phyloP scores from a whole-genome alignment of 2,888 invertebrate genomes.

The Mythimna loreyi region DNA sequence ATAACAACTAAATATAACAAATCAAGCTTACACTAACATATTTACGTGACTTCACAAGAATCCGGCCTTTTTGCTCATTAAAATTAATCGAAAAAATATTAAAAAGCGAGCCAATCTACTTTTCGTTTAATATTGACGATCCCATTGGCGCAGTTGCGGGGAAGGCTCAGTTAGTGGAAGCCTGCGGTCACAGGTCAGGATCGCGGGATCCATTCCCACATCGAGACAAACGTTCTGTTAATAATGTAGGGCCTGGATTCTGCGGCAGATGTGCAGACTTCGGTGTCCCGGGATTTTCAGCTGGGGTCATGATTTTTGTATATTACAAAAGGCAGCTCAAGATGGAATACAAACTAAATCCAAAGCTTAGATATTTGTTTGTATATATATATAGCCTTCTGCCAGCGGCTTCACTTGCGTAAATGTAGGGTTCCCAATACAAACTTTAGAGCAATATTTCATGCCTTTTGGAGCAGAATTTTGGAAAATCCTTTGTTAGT shows the following conservation, averaged over 20 bases:
- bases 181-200: conserved; percentile 15
- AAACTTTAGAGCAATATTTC: too few relatives aligned
- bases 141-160: neutral
- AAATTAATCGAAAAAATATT: conserved; percentile 3
- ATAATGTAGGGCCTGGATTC: conserved; percentile 16
- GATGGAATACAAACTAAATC: neutral
- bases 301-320: neutral
- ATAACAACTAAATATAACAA: neutral
- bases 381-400: too few relatives aligned
- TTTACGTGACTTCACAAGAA: neutral
- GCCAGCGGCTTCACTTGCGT: too few relatives aligned
- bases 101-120: conserved; percentile 12
- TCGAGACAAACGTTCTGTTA: conserved; percentile 15
- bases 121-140: conserved; percentile 39
- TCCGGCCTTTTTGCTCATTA: neutral
- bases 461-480: too few relatives aligned
- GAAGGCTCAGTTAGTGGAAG: conserved; percentile 8
- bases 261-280: neutral
- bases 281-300: neutral
- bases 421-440: too few relatives aligned
- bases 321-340: neutral
- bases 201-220: conserved; percentile 15
- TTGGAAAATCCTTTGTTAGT: too few relatives aligned
- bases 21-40: conserved; percentile 9
- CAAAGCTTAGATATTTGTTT: neutral